A percentile compares a stretch with the other conserved stretches of the same genome.
These are phyloP conservation scores for Anseranas semipalmata DNA, from an alignment of 2,113 vertebrate genomes.

Conservation along the genomic window DNA sequence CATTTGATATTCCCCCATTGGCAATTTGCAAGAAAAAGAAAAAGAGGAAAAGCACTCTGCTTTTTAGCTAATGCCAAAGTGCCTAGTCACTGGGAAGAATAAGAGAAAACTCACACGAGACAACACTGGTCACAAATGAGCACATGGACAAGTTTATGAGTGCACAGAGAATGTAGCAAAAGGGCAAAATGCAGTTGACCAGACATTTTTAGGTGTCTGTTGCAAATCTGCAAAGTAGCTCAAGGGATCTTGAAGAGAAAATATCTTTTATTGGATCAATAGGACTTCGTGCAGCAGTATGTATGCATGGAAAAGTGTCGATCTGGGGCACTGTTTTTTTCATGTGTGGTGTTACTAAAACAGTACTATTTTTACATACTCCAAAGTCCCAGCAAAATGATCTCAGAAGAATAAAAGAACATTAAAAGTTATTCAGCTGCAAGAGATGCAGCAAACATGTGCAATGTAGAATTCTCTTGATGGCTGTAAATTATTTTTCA, in stretches of 20 bases:
- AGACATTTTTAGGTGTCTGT: neutral
- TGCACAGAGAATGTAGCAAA: neutral
- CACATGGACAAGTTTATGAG: neutral
- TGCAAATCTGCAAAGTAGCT: neutral
- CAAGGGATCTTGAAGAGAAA: neutral
- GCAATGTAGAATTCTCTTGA: neutral
- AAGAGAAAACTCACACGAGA: neutral
- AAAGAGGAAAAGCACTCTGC: neutral
- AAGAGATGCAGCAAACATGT: neutral
- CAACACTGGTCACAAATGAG: neutral
- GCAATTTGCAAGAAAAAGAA: neutral
- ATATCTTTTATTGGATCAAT: neutral
- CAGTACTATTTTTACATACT: neutral
- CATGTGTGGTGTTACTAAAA: neutral
- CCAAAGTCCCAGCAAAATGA: neutral
- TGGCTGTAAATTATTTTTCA: neutral
- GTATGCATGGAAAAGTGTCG: rapidly evolving
- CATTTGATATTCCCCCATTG: neutral
- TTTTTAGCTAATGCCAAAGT: neutral
- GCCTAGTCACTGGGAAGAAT: neutral
- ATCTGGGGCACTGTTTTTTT: neutral
- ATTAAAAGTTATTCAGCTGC: neutral
- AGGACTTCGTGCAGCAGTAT: neutral
- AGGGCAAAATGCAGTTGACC: neutral
- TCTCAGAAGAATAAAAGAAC: constrained; percentile 1